These are phyloP conservation scores for Heterotilapia buettikoferi DNA, from an alignment of 2,113 vertebrate genomes.

Conservation along the genomic window DNA sequence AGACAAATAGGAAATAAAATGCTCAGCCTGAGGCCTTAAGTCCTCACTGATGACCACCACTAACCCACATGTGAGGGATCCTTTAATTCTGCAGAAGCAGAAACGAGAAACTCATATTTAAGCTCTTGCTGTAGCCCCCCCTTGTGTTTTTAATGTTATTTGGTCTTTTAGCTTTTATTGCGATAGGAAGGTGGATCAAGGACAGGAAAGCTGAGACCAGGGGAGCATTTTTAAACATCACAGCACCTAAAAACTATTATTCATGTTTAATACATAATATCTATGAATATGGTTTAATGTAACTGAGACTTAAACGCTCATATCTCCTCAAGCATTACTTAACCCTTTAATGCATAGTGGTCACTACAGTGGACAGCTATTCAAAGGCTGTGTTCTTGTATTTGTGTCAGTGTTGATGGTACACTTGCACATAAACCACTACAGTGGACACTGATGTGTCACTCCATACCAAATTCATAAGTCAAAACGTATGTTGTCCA, in stretches of 20 bases:
- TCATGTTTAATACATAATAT: neutral
- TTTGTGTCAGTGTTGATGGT: too few relatives aligned
- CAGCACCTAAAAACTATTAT: neutral
- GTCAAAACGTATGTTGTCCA: too few relatives aligned
- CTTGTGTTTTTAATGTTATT: neutral
- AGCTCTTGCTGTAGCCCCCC: neutral
- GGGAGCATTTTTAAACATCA: neutral
- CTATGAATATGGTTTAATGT: neutral
- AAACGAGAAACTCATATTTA: neutral
- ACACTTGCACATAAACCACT: too few relatives aligned
- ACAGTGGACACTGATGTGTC: too few relatives aligned
- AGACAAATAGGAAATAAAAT: neutral
- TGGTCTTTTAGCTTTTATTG: neutral
- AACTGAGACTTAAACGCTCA: neutral
- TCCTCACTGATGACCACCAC: neutral
- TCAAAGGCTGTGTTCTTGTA: too few relatives aligned
- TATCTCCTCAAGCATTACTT: neutral
- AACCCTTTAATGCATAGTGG: too few relatives aligned
- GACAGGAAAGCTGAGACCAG: neutral
- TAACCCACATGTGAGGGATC: rapidly evolving
- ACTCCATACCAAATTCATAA: too few relatives aligned
- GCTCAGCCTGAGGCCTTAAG: too few relatives aligned
- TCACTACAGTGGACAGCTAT: too few relatives aligned
- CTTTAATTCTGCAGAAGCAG: rapidly evolving
- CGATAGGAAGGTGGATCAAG: rapidly evolving